Conservation (phyloP, 1,140 invertebrate genomes). For the Cheumatopsyche charites region DNA sequence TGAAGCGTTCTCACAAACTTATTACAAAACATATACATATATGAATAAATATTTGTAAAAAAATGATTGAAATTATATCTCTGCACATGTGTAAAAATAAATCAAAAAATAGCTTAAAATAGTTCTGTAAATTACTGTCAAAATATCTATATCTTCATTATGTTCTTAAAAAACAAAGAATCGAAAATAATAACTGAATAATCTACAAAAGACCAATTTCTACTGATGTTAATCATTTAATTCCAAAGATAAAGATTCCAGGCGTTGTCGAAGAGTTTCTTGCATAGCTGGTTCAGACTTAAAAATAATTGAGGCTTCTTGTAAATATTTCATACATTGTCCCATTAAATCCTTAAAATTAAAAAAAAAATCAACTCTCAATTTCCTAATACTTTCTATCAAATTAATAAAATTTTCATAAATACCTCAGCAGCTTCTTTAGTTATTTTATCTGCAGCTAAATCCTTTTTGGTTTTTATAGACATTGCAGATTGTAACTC, state of each 20-base stretch:
- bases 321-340: constrained; percentile 61
- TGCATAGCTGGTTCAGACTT: constrained; percentile 64
- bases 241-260: constrained; percentile 55
- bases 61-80: too few relatives aligned
- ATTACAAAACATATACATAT: too few relatives aligned
- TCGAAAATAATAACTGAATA: too few relatives aligned
- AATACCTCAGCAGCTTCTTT: constrained; percentile 60
- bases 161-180: too few relatives aligned
- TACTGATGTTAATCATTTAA: constrained; percentile 54
- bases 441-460: constrained; percentile 60
- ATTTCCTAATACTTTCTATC: too few relatives aligned
- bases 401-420: constrained; percentile 35
- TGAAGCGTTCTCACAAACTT: too few relatives aligned
- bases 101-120: too few relatives aligned
- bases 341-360: constrained; percentile 57
- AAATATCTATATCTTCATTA: too few relatives aligned
- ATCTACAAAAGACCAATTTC: too few relatives aligned
- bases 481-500: constrained; percentile 68
- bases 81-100: too few relatives aligned
- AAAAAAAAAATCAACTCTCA: neutral
- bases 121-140: too few relatives aligned
- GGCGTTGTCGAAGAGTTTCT: constrained; percentile 57
- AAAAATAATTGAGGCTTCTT: constrained; percentile 64
- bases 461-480: constrained; percentile 61
- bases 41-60: too few relatives aligned